Base-by-base conservation (phyloP, 2,888 invertebrate species). In the Nomada goodeniana region DNA sequence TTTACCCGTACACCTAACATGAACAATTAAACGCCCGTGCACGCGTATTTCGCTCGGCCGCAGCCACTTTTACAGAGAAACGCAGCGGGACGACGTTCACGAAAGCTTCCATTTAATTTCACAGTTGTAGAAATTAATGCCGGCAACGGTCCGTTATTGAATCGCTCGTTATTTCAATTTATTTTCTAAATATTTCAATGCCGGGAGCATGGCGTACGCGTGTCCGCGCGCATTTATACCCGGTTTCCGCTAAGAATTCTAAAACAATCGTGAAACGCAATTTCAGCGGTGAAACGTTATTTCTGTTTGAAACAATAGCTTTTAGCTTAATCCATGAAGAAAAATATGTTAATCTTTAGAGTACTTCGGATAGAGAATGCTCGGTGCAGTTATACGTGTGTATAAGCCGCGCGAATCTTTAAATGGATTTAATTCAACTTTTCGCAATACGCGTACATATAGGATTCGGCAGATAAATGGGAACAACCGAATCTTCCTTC, bases 21-120 rank as follows among this genome's bases (percentile, higher is more conserved):
- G 55, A 69, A 75, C 69, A 76, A 74, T 76, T 68, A 79, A 36
- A 76, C 65, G 67, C 61, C 23, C 50, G 47, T 44, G 59, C n/a
- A 23, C 65, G 44, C 55, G 65, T 50, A 53, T 61, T 65, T 61
- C 42, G 29, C 50, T 53, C 53, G 57, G 64, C n/a, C 23, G 7
- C 42, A 5, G 13, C 0, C 50, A 7, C 15, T 23, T 64, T 65
- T 53, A 20, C 57, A 69, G 53, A n/a, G 26, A 29, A 69, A 29
- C 63, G 53, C 69, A 75, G 50, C 52, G 20, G 52, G 53, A 61
- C n/a, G 23, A 11, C 60, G 23, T 18, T 7, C 36, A 13, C 42
- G 64, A n/a, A 59, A 53, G 44, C 26, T 76, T 65, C 64, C 69
- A 64, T 79, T 75, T 65, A 76, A 80, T 57, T 77, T 67, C 50